Base-by-base conservation (phyloP, 2,888 invertebrate genomes). In the Metellina segmentata region DNA sequence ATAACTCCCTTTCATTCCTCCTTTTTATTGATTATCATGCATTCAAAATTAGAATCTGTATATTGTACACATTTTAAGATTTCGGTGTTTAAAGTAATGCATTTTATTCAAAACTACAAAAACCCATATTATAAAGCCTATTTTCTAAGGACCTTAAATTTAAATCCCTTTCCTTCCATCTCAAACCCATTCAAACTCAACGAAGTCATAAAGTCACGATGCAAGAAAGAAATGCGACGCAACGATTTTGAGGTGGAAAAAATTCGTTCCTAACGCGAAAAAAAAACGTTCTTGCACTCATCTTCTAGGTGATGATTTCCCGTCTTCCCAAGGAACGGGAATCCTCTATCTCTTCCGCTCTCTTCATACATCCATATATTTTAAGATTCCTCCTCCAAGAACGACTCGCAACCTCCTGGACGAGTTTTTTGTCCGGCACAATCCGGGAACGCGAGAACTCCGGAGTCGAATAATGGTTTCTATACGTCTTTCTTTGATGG, bases 281-380 rank as follows among this genome's bases (percentile, higher is more conserved):
- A 34, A n/a, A 71, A 81, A 79, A 48, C 74, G 49, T 16, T 72
- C 71, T 72, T 49, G 13, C 86, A 71, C 71, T 72, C 87, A 87
- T 72, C 87, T 74, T 48, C 61, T n/a, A 87, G 88, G 88, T 88
- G 88, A 88, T 88, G 88, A 88, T 88, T 81, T 88, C 70, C 88
- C 81, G 72, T 88, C 88, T 70, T 61, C 61, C 49, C 34, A 19
- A 49, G 71, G 48, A 71, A 11, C 48, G 70, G 16, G 61, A 74
- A 61, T 74, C n/a, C 34, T 74, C 87, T 34, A 61, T 74, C 74
- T 87, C 48, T 74, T 74, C 87, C 81, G 53, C 61, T 81, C 74
- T 81, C 81, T 70, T 88, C 79, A 61, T 79, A 72, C 88, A 72
- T 81, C 87, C 78, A 87, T 87, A 87, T 87, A 87, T 87, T 87